Conservation (phyloP, 2,797 vertebrate genomes). For the Trematomus bernacchii region DNA sequence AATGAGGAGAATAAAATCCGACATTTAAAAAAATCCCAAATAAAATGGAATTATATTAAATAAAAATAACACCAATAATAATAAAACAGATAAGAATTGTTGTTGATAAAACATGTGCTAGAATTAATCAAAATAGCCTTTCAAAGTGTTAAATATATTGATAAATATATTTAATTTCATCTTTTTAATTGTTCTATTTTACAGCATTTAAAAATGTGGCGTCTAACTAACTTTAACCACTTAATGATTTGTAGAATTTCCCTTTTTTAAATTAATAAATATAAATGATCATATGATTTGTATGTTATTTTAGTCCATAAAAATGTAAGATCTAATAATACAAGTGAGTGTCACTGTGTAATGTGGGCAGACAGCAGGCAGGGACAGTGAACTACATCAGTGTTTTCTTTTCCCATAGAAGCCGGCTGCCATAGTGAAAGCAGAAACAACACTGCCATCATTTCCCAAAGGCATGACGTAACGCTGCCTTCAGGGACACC, state of each 20-base stretch:
- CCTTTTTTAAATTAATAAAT: not conserved
- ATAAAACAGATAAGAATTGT: not conserved
- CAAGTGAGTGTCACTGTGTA: not conserved
- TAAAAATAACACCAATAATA: not conserved
- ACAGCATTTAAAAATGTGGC: not conserved
- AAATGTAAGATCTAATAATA: not conserved
- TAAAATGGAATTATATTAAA: not conserved
- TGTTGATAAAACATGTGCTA: not conserved
- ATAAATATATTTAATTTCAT: not conserved
- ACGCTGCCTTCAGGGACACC: slow-evolving; percentile 65
- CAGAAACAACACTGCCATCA: slow-evolving; percentile 47
- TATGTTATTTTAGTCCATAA: not conserved
- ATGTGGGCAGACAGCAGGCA: slow-evolving; percentile 4
- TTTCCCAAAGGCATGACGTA: slow-evolving; percentile 62
- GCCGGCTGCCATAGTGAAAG: slow-evolving; percentile 58
- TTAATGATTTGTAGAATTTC: not conserved
- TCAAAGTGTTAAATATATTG: not conserved
- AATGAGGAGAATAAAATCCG: not conserved
- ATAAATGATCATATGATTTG: not conserved
- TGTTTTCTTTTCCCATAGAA: slow-evolving; percentile 39
- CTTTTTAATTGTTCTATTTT: not conserved
- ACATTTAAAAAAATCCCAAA: not conserved
- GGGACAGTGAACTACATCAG: not conserved
- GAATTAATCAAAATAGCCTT: not conserved
- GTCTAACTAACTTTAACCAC: not conserved